phyloP scores from a whole-genome alignment of 2,797 vertebrate species.

The Valencia hispanica region DNA sequence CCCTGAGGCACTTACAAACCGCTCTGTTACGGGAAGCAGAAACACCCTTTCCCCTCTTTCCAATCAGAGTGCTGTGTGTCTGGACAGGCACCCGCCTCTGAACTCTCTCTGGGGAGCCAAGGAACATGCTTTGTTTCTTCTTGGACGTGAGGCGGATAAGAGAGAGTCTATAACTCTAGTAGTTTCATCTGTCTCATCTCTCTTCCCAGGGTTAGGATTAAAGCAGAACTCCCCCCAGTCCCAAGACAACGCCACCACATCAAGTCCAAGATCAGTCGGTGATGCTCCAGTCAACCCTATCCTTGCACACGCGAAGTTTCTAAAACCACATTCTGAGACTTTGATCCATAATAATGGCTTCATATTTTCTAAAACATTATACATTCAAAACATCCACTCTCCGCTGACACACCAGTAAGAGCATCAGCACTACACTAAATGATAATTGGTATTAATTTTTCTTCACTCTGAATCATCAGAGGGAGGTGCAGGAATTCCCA shows the following conservation, averaged over 20 bases:
- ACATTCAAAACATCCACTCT: constrained; percentile 2
- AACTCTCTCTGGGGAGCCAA: constrained; percentile 36
- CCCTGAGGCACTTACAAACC: constrained; percentile 51
- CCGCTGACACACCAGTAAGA: constrained; percentile 18
- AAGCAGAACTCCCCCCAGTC: constrained; percentile 29
- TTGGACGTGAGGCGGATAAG: constrained; percentile 33
- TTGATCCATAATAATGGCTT: constrained; percentile 1
- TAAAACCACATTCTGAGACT: constrained; percentile 9
- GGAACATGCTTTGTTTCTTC: constrained; percentile 35
- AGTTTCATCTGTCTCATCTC: constrained; percentile 50
- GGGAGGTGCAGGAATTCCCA: constrained; percentile 51
- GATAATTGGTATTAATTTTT: constrained; percentile 5
- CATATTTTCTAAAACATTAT: constrained; percentile 7
- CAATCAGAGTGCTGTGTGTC: constrained; percentile 49
- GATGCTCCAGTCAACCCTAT: constrained; percentile 28
- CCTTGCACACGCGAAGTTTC: constrained; percentile 15
- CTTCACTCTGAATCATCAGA: constrained; percentile 40
- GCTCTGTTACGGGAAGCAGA: constrained; percentile 64
- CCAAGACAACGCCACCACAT: constrained; percentile 41
- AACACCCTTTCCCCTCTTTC: constrained; percentile 57
- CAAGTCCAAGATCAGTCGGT: constrained; percentile 44
- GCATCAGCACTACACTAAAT: constrained; percentile 17
- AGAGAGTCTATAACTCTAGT: constrained; percentile 30
- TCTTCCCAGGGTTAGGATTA: constrained; percentile 53
- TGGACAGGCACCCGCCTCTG: constrained; percentile 30